Base-by-base conservation (phyloP, 2,113 vertebrate genomes). In the Oncorhynchus gorbuscha region DNA sequence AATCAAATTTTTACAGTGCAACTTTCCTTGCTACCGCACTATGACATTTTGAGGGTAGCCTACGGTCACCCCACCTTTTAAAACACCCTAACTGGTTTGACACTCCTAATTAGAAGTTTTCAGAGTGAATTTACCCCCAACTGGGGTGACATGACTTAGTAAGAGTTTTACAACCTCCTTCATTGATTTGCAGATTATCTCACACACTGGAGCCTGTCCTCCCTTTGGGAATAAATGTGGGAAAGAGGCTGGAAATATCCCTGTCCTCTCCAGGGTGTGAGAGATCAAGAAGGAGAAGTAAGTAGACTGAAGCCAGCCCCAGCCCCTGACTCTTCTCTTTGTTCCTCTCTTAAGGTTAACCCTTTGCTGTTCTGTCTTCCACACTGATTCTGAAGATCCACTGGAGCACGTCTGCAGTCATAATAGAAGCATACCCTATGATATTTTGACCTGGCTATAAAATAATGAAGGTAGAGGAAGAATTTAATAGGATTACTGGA, bases 161-260 rank as follows among this genome's bases (percentile, higher is more conserved):
- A 92, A 93, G 93, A 95, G 90, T 95, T 95, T 94, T 95, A 95
- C 94, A 95, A 95, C 92, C 84, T 75, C 90, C 89, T 84, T 94
- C 93, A 95, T 94, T 95, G 95, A 95, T 95, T 94, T 94, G 79
- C 90, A 94, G 93, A 95, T 95, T 95, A 95, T 94, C 94, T 94
- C 39, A 45, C 89, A 84, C 85, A 79, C 93, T 92, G 88, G 93
- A 95, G 92, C 92, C 90, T 83, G 69, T 85, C 89, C 84, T 91
- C 89, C 91, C 91, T 90, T 82, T 83, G 91, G 92, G 94, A 94
- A 88, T 84, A 92, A 93, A 94, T 93, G 94, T 95, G 95, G 93
- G 94, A 96, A 96, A 95, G 87, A 93, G 85, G 85, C 73, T 80
- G 67, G 80, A 90, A 93, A 92, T 90, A 88, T 86, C 90, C 92